A percentile compares a stretch with the other conserved stretches of the same genome.
These are phyloP conservation scores for Polypterus bichir DNA, from an alignment of 2,113 vertebrate genomes.

Conservation along the genomic window DNA sequence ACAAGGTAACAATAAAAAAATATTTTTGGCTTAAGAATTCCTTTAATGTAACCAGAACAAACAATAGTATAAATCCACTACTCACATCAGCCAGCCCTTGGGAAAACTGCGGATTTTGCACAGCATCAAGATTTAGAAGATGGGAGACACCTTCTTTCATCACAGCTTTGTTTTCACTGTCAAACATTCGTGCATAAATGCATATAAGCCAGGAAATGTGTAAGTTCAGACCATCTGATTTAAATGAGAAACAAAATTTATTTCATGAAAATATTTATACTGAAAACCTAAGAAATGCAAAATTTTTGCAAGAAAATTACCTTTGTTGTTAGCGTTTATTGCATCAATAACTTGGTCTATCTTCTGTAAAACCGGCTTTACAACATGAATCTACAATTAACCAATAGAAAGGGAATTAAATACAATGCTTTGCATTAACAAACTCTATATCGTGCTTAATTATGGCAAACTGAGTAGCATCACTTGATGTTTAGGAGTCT, in stretches of 20 bases:
- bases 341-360: slow-evolving; percentile 68
- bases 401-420: not conserved
- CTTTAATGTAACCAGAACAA: not conserved
- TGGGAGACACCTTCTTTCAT: slow-evolving; percentile 74
- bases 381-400: slow-evolving; percentile 73
- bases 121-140: slow-evolving; percentile 64
- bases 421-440: not conserved
- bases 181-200: slow-evolving; percentile 87
- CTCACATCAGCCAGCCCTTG: slow-evolving; percentile 65
- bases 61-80: not conserved
- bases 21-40: too few species aligned
- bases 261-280: too few species aligned
- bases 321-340: slow-evolving; percentile 47
- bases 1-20: too few species aligned
- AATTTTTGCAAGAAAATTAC: slow-evolving; percentile 30
- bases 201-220: slow-evolving; percentile 83
- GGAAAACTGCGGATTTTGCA: slow-evolving; percentile 49
- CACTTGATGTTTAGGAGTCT: not conserved
- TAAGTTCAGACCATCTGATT: slow-evolving; percentile 49
- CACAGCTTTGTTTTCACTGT: slow-evolving; percentile 82
- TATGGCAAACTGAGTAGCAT: not conserved
- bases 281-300: too few species aligned
- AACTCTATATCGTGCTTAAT: not conserved
- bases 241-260: not conserved
- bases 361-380: slow-evolving; percentile 81